phyloP scores from a whole-genome alignment of 2,888 invertebrate genomes.

The Machimus rusticus region DNA sequence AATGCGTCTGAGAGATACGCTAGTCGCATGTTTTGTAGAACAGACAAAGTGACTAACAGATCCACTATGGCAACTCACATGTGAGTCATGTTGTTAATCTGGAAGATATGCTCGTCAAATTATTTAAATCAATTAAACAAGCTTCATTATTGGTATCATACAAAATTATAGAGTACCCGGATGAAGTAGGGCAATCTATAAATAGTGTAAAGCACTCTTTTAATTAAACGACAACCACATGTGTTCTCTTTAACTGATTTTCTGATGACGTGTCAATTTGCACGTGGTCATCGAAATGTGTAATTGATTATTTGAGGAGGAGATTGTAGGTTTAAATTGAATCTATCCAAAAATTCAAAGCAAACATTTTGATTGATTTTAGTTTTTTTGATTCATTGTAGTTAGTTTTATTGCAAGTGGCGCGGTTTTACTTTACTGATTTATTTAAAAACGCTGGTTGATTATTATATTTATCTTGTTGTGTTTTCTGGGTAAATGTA shows the following conservation, averaged over 20 bases:
- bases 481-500: background rate
- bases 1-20: background rate
- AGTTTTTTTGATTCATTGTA: background rate
- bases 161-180: too few relatives aligned
- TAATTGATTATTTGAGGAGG: too few relatives aligned
- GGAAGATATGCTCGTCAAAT: too few relatives aligned
- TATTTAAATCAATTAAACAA: too few relatives aligned
- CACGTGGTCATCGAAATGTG: background rate
- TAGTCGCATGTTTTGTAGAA: background rate
- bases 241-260: background rate
- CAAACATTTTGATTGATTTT: background rate
- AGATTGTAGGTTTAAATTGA: background rate
- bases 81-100: too few relatives aligned
- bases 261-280: background rate
- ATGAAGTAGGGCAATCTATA: too few relatives aligned
- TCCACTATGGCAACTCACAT: too few relatives aligned
- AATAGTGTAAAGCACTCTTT: too few relatives aligned
- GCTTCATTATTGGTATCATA: too few relatives aligned
- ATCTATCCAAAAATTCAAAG: background rate
- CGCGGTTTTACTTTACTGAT: background rate
- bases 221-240: background rate
- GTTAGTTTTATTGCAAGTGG: background rate
- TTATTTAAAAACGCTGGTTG: background rate
- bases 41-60: background rate
- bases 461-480: background rate